Evolutionary conservation across 2,113 vertebrate genomes (phyloP), one percentile per base, ranked within the genome.

Genomic region (Calyptomena viridis): DNA sequence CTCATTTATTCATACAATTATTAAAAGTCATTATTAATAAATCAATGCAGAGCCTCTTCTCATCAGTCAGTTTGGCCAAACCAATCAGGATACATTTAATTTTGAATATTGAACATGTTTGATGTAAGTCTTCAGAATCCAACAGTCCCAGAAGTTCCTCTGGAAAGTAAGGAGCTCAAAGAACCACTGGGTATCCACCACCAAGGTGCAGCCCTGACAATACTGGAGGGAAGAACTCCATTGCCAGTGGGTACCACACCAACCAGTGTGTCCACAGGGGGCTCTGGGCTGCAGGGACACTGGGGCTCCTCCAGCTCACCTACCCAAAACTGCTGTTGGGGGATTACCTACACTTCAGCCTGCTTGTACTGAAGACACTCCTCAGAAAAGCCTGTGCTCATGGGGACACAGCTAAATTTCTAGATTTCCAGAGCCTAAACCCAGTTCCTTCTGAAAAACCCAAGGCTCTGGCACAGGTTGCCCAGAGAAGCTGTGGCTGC

Each of bases 281-380:
- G 58, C 39, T 82, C 37, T 4, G 15, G 30, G 72, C 56, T 50
- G 27, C 2, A 6, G 8, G 10, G 50, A 10, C 8, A 2, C 6
- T 9, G 25, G 14, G 62, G 40, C 28, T 52, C 19, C 37, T 46
- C n/a, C 14, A 24, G 40, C 12, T 8, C 7, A 15, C 25, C n/a
- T 27, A 19, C 12, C 35, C 24, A 15, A 14, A 49, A 16, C 44
- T 22, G 23, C 46, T 10, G 17, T 74, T 55, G 64, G 27, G 46
- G 42, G 10, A 40, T n/a, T 10, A 33, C 0, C 0, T 14, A 37
- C 1, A 1, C 75, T 19, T n/a, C 49, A 47, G 56, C 24, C 46
- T 21, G 21, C 39, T 2, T 23, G 20, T 21, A 46, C 28, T 17
- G 37, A 56, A 58, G 56, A 35, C 66, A 22, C 44, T 74, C 27